phyloP scores from a whole-genome alignment of 2,113 vertebrate species.

The Oreochromis aureus region DNA sequence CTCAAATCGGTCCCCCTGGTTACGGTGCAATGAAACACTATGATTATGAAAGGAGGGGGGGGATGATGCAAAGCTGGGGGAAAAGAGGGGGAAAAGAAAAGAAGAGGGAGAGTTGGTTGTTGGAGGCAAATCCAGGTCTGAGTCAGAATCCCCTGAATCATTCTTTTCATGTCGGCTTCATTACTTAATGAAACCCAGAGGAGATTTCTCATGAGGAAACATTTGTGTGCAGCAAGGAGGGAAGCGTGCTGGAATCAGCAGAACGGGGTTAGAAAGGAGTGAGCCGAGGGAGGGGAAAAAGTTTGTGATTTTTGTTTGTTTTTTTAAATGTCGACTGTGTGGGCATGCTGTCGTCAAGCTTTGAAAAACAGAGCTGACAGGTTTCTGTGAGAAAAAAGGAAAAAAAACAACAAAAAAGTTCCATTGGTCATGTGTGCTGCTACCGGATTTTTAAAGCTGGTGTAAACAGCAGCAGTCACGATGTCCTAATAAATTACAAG shows the following conservation, averaged over 20 bases:
- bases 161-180: constrained; percentile 15
- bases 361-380: neutral
- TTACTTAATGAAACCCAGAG: constrained; percentile 26
- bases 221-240: neutral
- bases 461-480: neutral
- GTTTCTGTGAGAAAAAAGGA: neutral
- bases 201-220: constrained; percentile 32
- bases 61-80: neutral
- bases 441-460: neutral
- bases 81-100: neutral
- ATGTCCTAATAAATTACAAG: neutral
- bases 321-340: neutral
- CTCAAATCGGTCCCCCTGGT: constrained; percentile 38
- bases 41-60: neutral
- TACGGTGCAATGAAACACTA: constrained; percentile 1
- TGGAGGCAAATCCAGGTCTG: constrained; percentile 3
- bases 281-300: neutral
- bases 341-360: neutral
- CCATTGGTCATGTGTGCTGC: neutral
- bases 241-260: neutral
- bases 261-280: neutral
- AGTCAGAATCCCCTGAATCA: constrained; percentile 33
- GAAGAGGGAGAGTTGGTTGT: neutral
- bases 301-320: neutral
- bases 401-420: neutral